Conservation (phyloP, 2,797 vertebrate species). For the Chiropotes sagulatus region DNA sequence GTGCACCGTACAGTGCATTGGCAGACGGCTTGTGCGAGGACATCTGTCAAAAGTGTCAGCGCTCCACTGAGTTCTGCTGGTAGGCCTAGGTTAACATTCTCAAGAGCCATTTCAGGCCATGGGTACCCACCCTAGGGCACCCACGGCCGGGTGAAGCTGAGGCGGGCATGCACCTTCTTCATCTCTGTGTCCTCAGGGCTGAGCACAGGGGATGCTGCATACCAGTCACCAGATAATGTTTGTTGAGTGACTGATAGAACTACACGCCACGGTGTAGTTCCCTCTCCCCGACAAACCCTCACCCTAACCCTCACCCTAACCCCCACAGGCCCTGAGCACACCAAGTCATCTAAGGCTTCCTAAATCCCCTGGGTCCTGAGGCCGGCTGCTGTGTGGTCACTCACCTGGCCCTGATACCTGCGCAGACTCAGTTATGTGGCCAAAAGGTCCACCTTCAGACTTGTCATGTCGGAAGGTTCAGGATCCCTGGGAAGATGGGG, state of each 20-base stretch:
- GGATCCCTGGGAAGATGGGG: not conserved
- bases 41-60: fast-evolving
- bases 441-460: not conserved
- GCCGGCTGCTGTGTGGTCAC: not conserved
- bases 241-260: not conserved
- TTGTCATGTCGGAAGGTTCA: no score
- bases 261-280: not conserved
- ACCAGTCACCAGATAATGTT: not conserved
- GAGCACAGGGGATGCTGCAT: not conserved
- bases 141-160: not conserved
- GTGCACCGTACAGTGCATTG: fast-evolving
- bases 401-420: fast-evolving
- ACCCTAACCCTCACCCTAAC: not conserved
- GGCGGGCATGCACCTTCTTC: fast-evolving
- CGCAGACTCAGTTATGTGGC: not conserved
- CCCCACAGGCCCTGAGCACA: not conserved
- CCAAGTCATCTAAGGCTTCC: not conserved
- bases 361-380: not conserved
- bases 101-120: fast-evolving
- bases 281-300: not conserved
- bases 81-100: not conserved
- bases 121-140: not conserved
- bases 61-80: not conserved
- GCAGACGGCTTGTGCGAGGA: fast-evolving
- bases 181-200: not conserved